Conservation (phyloP, 2,797 vertebrate genomes). For the Eutrigla gurnardus region DNA sequence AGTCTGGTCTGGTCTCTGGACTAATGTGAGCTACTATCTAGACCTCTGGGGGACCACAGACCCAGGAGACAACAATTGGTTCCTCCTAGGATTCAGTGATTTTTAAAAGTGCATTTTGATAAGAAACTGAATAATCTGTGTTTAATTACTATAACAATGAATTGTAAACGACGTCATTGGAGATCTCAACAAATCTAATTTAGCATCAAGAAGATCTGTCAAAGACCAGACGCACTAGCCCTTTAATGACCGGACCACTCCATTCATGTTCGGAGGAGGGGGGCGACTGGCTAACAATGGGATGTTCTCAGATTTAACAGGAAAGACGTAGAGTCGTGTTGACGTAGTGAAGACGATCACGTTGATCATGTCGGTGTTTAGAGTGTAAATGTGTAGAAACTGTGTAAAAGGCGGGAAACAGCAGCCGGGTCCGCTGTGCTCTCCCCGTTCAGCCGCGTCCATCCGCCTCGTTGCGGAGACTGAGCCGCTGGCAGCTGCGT, state of each 20-base stretch:
- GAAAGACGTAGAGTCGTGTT: not conserved
- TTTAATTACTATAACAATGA: too few species aligned
- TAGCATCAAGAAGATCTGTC: constrained; percentile 9
- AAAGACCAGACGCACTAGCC: constrained; percentile 37
- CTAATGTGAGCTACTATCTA: too few species aligned
- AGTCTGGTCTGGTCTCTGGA: too few species aligned
- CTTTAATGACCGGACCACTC: constrained; percentile 60
- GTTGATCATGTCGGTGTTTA: not conserved
- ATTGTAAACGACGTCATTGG: not conserved
- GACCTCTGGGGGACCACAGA: too few species aligned
- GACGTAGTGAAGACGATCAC: fast-evolving
- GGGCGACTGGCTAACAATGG: not conserved
- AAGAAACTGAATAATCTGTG: too few species aligned
- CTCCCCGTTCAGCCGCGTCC: constrained; percentile 14
- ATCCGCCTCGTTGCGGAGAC: constrained; percentile 5
- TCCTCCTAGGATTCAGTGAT: too few species aligned
- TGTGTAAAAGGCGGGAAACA: not conserved
- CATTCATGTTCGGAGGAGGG: constrained; percentile 49
- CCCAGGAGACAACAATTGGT: too few species aligned
- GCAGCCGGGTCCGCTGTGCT: not conserved
- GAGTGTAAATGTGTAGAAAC: fast-evolving
- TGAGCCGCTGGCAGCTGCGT: not conserved
- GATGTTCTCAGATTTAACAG: not conserved
- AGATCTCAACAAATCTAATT: not conserved
- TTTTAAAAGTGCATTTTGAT: too few species aligned